phyloP scores from a whole-genome alignment of 2,113 vertebrate species.

The Eulemur rufifrons region DNA sequence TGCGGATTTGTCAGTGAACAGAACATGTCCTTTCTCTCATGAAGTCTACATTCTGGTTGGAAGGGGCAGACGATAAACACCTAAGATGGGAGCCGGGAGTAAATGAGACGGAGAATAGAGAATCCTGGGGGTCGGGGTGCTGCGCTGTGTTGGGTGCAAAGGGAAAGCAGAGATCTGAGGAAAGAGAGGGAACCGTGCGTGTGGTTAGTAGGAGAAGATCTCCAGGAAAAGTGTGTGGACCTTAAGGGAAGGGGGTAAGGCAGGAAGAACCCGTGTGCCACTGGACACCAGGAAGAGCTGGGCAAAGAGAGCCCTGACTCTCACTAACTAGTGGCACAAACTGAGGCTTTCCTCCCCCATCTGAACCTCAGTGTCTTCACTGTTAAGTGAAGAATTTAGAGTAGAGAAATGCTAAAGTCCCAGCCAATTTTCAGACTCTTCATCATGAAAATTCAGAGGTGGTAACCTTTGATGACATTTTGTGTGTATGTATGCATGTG shows the following conservation, averaged over 20 bases:
- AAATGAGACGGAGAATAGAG: fast-evolving
- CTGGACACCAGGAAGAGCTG: background rate
- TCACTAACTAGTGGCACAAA: background rate
- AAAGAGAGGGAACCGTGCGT: background rate
- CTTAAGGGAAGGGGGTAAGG: background rate
- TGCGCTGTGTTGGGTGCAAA: background rate
- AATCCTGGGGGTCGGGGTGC: fast-evolving
- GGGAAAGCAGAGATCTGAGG: background rate
- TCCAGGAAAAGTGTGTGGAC: background rate
- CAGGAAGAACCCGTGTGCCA: background rate
- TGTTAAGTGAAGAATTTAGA: background rate
- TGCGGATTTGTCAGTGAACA: background rate
- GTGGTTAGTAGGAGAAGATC: background rate
- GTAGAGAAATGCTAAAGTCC: background rate
- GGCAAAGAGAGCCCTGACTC: background rate
- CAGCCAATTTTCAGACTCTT: background rate
- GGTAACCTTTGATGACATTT: background rate
- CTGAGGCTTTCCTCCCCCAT: background rate
- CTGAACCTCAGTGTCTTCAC: background rate
- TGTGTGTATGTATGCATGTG: background rate
- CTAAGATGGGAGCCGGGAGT: too few species aligned
- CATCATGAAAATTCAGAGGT: background rate
- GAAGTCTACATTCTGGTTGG: background rate
- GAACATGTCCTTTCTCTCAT: background rate
- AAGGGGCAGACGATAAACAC: background rate